A percentile compares a stretch with the other conserved stretches of the same genome.
phyloP scores from a whole-genome alignment of 2,113 vertebrate species.

The Phylloscopus trochiloides region DNA sequence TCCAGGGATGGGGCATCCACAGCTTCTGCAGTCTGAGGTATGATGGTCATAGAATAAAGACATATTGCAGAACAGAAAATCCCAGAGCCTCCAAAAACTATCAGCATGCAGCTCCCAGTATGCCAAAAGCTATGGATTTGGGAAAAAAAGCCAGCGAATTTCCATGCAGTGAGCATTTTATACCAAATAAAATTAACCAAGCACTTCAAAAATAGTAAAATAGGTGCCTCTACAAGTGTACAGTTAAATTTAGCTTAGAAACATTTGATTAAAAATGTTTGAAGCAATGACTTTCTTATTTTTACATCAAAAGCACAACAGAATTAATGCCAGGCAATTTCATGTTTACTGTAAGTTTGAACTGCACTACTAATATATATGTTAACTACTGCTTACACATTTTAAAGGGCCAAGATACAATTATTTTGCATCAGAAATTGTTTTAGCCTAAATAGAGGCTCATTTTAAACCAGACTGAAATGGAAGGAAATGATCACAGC shows the following conservation, averaged over 20 bases:
- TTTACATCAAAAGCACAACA: background rate
- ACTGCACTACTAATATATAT: background rate
- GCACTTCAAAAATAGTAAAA: background rate
- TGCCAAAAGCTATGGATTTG: background rate
- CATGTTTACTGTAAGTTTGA: background rate
- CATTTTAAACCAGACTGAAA: background rate
- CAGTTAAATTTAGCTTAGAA: background rate
- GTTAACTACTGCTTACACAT: background rate
- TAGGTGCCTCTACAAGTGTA: background rate
- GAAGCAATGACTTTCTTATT: slow-evolving; percentile 26
- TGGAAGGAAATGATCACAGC: background rate
- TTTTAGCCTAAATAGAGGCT: background rate
- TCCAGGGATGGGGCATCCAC: background rate
- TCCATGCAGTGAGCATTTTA: background rate
- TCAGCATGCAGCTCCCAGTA: slow-evolving; percentile 18
- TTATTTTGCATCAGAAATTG: background rate
- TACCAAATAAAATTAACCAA: background rate
- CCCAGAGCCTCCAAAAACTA: background rate
- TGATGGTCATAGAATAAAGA: background rate
- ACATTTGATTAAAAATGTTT: background rate
- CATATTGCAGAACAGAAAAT: background rate
- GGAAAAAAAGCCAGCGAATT: background rate
- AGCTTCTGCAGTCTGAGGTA: background rate
- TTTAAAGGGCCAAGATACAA: background rate
- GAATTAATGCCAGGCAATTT: background rate